Conservation (phyloP, 2,113 vertebrate genomes). For the Paedocypris sp. region DNA sequence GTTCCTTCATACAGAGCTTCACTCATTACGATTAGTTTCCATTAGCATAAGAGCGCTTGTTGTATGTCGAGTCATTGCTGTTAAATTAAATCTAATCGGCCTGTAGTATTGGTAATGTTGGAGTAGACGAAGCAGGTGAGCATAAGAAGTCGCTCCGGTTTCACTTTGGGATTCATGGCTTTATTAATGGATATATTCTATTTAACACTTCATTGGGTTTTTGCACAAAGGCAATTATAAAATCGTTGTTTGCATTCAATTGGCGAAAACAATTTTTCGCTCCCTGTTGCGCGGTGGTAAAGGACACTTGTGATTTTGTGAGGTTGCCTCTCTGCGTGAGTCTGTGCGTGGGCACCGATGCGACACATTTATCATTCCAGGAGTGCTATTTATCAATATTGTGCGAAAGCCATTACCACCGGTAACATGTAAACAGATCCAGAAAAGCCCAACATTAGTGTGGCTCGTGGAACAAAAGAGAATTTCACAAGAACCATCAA, state of each 20-base stretch:
- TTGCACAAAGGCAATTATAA: conserved; percentile 34
- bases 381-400: conserved; percentile 4
- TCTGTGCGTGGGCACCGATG: conserved; percentile 5
- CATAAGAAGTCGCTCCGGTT: conserved; percentile 28
- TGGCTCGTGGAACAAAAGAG: neutral
- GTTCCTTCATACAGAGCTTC: too few relatives aligned
- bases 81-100: conserved; percentile 22
- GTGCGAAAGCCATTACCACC: neutral
- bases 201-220: conserved; percentile 28
- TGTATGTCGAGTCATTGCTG: conserved; percentile 18
- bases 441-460: too few relatives aligned
- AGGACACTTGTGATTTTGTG: neutral
- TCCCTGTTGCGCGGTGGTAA: conserved; percentile 12
- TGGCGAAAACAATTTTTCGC: conserved; percentile 23
- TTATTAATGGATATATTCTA: conserved; percentile 31
- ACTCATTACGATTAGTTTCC: too few relatives aligned
- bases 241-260: conserved; percentile 12
- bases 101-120: conserved; percentile 24
- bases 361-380: neutral
- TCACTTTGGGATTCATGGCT: conserved; percentile 28
- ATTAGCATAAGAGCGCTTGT: too few relatives aligned
- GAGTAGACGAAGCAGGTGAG: conserved; percentile 15
- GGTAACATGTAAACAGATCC: neutral
- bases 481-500: too few relatives aligned
- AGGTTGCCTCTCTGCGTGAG: neutral